Percentiles rank a stretch among this genome's conserved stretches.
These are phyloP conservation scores for Nemoura dubitans DNA, from an alignment of 2,888 invertebrate species.

Conservation along the genomic window DNA sequence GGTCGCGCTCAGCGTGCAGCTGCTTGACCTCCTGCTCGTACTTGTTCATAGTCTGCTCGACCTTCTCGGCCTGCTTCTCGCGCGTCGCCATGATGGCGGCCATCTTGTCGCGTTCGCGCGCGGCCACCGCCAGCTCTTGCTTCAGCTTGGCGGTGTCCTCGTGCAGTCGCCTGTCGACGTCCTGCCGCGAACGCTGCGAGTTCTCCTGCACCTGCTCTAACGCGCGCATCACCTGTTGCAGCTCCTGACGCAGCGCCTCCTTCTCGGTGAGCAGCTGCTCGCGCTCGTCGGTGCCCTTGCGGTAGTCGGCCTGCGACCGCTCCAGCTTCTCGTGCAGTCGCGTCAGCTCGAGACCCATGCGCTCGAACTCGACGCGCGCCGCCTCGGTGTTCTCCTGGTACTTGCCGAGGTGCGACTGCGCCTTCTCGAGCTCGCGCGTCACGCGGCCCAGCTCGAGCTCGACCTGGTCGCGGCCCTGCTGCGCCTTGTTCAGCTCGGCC, in stretches of 20 bases:
- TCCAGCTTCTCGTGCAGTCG: constrained; percentile 84
- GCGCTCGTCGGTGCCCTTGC: constrained; percentile 68
- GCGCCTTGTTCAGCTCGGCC: constrained; percentile 55
- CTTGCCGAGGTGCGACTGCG: constrained; percentile 83
- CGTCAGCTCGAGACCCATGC: constrained; percentile 82
- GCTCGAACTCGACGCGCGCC: constrained; percentile 84
- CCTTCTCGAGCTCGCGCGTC: constrained; percentile 86
- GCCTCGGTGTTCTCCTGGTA: constrained; percentile 85
- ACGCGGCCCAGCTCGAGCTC: constrained; percentile 85
- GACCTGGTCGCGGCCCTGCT: constrained; percentile 81
- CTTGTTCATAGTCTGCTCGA: constrained; percentile 86
- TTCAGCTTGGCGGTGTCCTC: constrained; percentile 77
- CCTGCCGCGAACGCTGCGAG: constrained; percentile 61
- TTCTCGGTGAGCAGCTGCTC: constrained; percentile 77
- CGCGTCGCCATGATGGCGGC: constrained; percentile 79
- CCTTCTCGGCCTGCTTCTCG: constrained; percentile 79
- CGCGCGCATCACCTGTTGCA: constrained; percentile 71
- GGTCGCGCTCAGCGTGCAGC: constrained; percentile 84
- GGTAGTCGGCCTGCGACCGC: constrained; percentile 64
- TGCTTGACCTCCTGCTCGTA: constrained; percentile 87
- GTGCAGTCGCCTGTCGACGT: constrained; percentile 73
- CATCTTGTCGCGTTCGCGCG: constrained; percentile 80
- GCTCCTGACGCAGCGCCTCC: constrained; percentile 74
- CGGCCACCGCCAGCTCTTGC: constrained; percentile 76
- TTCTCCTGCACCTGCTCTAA: constrained; percentile 70